A percentile compares a stretch with the other conserved stretches of the same genome.
These are phyloP conservation scores for Silurus glanis DNA, from an alignment of 2,113 vertebrate species.

Conservation along the genomic window DNA sequence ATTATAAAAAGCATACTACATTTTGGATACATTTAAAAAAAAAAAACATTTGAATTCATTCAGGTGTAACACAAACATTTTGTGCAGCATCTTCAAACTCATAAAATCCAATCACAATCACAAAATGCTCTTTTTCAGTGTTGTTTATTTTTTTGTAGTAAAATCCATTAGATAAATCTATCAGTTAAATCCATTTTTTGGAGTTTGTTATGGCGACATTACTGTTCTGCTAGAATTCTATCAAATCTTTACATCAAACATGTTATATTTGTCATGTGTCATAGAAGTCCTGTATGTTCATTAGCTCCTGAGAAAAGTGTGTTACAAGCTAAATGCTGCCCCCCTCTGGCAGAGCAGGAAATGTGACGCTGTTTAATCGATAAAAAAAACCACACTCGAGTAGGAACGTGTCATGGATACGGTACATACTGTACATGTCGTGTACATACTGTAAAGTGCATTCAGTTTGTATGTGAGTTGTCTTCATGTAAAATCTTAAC, in stretches of 20 bases:
- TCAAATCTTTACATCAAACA: not conserved
- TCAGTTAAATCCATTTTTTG: not conserved
- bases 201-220: not conserved
- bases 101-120: not conserved
- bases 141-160: not conserved
- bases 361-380: not conserved
- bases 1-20: not conserved
- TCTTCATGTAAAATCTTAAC: not conserved
- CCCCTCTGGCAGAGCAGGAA: slow-evolving; percentile 10
- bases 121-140: not conserved
- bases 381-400: not conserved
- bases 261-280: not conserved
- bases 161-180: not conserved
- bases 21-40: not conserved
- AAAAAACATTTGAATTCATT: not conserved
- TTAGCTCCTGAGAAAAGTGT: not conserved
- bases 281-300: not conserved
- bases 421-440: too few relatives aligned
- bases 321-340: slow-evolving; percentile 17
- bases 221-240: not conserved
- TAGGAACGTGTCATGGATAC: not conserved
- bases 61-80: not conserved
- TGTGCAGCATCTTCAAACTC: not conserved
- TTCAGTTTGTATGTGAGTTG: not conserved
- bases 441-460: not conserved